phyloP scores from a whole-genome alignment of 2,888 invertebrate genomes.

The Drosophila suboccidentalis region DNA sequence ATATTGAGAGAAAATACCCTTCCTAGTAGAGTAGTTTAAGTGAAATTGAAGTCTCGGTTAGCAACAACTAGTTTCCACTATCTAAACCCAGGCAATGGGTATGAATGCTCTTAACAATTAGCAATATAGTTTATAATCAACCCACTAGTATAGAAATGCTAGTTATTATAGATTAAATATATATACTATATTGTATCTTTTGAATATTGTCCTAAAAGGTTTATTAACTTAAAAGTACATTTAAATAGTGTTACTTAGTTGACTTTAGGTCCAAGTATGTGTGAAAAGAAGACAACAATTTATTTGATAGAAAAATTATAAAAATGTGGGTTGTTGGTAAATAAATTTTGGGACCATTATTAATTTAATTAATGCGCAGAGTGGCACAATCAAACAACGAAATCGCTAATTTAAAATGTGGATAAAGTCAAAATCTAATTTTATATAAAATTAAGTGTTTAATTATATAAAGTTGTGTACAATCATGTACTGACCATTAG shows the following conservation, averaged over 20 bases:
- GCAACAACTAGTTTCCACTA: not conserved
- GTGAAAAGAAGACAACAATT: not conserved
- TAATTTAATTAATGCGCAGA: conserved; percentile 19
- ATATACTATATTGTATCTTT: not conserved
- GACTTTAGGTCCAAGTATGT: conserved; percentile 1
- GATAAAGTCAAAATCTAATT: conserved; percentile 1
- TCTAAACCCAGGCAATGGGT: not conserved
- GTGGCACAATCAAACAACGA: conserved; percentile 43
- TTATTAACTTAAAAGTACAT: not conserved
- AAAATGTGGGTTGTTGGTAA: conserved; percentile 21
- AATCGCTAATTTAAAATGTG: conserved; percentile 11
- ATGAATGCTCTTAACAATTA: not conserved
- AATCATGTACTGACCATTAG: conserved; percentile 3
- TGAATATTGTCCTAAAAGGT: not conserved
- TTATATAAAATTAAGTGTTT: conserved; percentile 1
- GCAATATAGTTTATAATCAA: not conserved
- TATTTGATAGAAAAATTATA: not conserved
- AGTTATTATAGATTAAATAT: not conserved
- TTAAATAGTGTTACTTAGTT: not conserved
- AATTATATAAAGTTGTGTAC: conserved; percentile 3
- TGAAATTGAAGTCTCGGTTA: not conserved
- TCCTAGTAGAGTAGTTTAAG: not conserved
- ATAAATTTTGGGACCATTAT: conserved; percentile 41
- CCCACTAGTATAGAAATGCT: not conserved
- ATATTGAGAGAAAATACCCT: not conserved